Percentiles rank a stretch among this genome's conserved stretches.
Evolutionary conservation across 2,113 vertebrate species (phyloP).

Genomic region (Murina feae): DNA sequence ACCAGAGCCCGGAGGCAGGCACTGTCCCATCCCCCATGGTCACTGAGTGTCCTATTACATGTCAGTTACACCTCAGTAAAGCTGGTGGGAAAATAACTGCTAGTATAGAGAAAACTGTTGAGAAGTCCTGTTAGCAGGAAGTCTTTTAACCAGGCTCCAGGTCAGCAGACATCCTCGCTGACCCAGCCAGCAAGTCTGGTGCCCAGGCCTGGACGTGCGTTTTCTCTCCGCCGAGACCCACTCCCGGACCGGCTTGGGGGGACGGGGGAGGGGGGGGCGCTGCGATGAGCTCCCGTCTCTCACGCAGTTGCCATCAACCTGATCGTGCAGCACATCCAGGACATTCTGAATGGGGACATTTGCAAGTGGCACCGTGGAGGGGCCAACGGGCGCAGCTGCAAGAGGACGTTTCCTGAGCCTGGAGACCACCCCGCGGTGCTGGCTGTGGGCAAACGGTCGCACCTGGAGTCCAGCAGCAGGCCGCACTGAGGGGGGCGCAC

Average conservation of each 20-base stretch:
- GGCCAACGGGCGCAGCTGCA: conserved; percentile 83
- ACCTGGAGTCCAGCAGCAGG: conserved; percentile 94
- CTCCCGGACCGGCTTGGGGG: rapidly evolving
- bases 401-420: conserved; percentile 86
- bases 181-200: rapidly evolving
- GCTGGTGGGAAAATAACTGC: rapidly evolving
- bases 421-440: conserved; percentile 75
- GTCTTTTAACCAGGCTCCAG: neutral
- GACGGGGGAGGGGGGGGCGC: neutral
- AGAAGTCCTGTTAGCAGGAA: too few species aligned
- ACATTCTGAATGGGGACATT: conserved; percentile 94
- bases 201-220: neutral
- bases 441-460: conserved; percentile 84
- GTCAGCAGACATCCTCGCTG: neutral
- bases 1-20: neutral
- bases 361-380: conserved; percentile 92
- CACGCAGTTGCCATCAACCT: conserved; percentile 95
- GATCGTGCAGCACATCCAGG: conserved; percentile 98
- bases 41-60: rapidly evolving
- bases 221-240: neutral
- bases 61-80: neutral
- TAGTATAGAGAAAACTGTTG: neutral
- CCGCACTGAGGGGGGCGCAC: conserved; percentile 83
- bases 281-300: neutral
- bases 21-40: too few species aligned